These are phyloP conservation scores for Perizoma affinitatum DNA, from an alignment of 2,888 invertebrate genomes.

Conservation along the genomic window DNA sequence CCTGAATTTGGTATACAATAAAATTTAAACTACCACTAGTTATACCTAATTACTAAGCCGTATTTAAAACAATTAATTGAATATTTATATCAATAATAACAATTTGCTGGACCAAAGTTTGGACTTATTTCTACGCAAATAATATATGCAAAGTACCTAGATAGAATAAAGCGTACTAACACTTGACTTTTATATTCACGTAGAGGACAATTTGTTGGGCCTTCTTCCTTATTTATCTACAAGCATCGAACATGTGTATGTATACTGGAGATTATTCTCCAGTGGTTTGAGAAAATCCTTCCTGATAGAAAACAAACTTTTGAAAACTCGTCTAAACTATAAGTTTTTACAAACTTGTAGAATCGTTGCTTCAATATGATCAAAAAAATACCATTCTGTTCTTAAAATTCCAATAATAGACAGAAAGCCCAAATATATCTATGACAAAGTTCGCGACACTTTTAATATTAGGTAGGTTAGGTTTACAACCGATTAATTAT, in stretches of 20 bases:
- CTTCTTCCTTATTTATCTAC: too few species aligned
- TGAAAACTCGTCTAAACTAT: too few species aligned
- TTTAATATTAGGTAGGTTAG: conserved; percentile 33
- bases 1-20: not conserved
- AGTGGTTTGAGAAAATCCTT: too few species aligned
- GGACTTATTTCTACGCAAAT: conserved; percentile 12
- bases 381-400: too few species aligned
- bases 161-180: conserved; percentile 28
- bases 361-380: too few species aligned
- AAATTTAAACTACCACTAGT: not conserved
- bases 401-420: too few species aligned
- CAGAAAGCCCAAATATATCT: too few species aligned
- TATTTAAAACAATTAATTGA: conserved; percentile 2
- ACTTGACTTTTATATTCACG: too few species aligned
- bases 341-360: too few species aligned
- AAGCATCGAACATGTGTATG: too few species aligned
- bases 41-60: not conserved
- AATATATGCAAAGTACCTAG: conserved; percentile 19
- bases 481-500: conserved; percentile 35
- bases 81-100: conserved; percentile 14
- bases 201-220: conserved; percentile 21
- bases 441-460: not conserved
- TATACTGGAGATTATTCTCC: too few species aligned
- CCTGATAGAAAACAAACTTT: too few species aligned
- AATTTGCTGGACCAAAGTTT: conserved; percentile 17